Evolutionary conservation across 2,888 invertebrate species (phyloP).

Genomic region (Agriopis aurantiaria): DNA sequence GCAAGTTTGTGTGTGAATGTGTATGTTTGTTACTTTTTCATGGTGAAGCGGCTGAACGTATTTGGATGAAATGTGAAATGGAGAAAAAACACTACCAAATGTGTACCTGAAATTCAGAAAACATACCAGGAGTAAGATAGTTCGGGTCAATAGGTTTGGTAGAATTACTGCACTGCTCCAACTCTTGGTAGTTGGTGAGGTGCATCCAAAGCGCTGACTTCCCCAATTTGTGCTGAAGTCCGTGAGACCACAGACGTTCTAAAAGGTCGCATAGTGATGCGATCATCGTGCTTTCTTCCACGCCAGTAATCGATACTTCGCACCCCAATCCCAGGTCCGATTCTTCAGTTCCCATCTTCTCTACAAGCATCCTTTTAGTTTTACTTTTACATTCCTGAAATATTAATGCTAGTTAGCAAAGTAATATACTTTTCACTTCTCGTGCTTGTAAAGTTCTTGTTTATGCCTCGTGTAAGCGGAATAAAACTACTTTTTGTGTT

Average conservation of each 20-base stretch:
- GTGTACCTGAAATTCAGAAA: slow-evolving; percentile 7
- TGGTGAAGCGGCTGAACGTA: no score
- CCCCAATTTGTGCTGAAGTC: slow-evolving; percentile 97
- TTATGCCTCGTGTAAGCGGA: no score
- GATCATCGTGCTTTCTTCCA: slow-evolving; percentile 99
- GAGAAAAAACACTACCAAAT: neutral
- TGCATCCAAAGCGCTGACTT: slow-evolving; percentile 99
- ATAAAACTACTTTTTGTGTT: no score
- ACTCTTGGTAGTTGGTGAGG: slow-evolving; percentile 94
- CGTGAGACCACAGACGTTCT: slow-evolving; percentile 99
- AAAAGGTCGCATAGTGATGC: slow-evolving; percentile 99
- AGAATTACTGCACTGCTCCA: slow-evolving; percentile 89
- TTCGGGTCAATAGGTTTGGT: slow-evolving; percentile 84
- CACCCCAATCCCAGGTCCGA: slow-evolving; percentile 96
- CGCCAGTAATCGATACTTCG: slow-evolving; percentile 89
- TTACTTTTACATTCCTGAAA: slow-evolving; percentile 95
- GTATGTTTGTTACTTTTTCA: no score
- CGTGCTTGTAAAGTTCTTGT: neutral
- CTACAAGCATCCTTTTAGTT: slow-evolving; percentile 99
- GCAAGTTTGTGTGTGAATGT: no score
- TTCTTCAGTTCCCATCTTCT: slow-evolving; percentile 99
- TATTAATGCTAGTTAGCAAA: slow-evolving; percentile 5
- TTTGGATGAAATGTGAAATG: no score
- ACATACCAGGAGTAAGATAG: slow-evolving; percentile 83
- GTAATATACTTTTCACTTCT: neutral